Conservation (phyloP, 2,797 vertebrate genomes). For the Rhinophrynus dorsalis region DNA sequence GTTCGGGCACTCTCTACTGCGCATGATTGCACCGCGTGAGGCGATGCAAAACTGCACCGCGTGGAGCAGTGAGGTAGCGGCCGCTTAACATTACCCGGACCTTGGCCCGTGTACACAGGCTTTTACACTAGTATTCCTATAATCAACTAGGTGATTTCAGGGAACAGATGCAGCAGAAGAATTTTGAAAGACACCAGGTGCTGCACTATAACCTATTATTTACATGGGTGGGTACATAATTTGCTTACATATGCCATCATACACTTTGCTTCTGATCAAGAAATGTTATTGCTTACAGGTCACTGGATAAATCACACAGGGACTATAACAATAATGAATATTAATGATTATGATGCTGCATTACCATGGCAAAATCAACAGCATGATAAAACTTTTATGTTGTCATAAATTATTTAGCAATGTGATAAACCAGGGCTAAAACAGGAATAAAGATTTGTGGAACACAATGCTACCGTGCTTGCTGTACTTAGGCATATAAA, state of each 20-base stretch:
- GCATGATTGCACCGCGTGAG: too few species aligned
- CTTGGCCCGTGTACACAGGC: too few species aligned
- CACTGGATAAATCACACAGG: constrained; percentile 3
- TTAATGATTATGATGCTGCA: constrained; percentile 28
- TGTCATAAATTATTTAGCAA: constrained; percentile 35
- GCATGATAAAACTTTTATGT: constrained; percentile 33
- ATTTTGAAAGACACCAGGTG: not conserved
- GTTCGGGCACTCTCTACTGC: too few species aligned
- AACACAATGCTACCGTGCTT: not conserved
- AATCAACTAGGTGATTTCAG: not conserved
- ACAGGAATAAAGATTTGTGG: constrained; percentile 27
- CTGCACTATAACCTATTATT: not conserved
- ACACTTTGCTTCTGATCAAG: not conserved
- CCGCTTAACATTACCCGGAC: too few species aligned
- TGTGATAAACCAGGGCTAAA: constrained; percentile 18
- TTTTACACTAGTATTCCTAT: too few species aligned
- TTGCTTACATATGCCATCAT: not conserved
- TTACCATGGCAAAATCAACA: constrained; percentile 37
- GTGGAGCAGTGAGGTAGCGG: too few species aligned
- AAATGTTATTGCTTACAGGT: not conserved
- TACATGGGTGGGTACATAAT: not conserved
- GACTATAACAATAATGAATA: constrained; percentile 32
- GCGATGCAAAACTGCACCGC: too few species aligned
- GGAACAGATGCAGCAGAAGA: not conserved
- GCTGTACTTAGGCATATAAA: constrained; percentile 1